A percentile compares a stretch with the other conserved stretches of the same genome.
Evolutionary conservation across 2,888 invertebrate genomes (phyloP).

Genomic region (Drosophila longiperda): DNA sequence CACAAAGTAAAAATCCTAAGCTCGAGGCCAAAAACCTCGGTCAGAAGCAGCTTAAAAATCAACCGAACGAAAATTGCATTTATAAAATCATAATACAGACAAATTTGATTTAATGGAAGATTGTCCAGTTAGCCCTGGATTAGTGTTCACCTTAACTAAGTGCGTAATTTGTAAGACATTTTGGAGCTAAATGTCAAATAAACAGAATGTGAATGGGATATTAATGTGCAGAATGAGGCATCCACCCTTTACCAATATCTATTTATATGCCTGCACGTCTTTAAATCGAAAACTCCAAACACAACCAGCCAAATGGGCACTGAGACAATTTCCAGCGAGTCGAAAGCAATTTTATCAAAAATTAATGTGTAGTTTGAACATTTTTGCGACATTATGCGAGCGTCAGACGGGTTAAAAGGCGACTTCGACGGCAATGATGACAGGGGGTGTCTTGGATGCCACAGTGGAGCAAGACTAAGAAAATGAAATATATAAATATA

Average conservation of each 20-base stretch:
- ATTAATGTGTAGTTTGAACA: constrained; percentile 78
- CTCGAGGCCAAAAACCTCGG: constrained; percentile 37
- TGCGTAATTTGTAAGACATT: constrained; percentile 44
- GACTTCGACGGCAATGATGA: constrained; percentile 22
- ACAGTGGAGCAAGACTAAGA: constrained; percentile 28
- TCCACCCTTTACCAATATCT: constrained; percentile 39
- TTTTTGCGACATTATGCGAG: constrained; percentile 73
- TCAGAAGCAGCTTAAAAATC: constrained; percentile 28
- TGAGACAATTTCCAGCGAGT: constrained; percentile 60
- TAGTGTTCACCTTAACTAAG: constrained; percentile 27
- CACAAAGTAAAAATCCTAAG: constrained; percentile 2
- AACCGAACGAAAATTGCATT: constrained; percentile 55
- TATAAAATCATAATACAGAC: constrained; percentile 46
- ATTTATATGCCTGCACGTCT: constrained; percentile 23
- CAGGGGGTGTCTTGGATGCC: constrained; percentile 7
- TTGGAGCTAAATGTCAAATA: constrained; percentile 37
- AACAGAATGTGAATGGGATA: constrained; percentile 41
- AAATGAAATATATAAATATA: neutral
- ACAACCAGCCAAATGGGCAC: constrained; percentile 6
- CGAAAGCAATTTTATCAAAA: constrained; percentile 76
- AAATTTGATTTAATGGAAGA: constrained; percentile 50
- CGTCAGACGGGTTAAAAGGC: constrained; percentile 70
- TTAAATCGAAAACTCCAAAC: constrained; percentile 32
- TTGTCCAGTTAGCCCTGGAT: constrained; percentile 27
- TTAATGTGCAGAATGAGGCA: constrained; percentile 15